These are phyloP conservation scores for Crematogaster levior DNA, from an alignment of 2,888 invertebrate genomes.

Conservation along the genomic window DNA sequence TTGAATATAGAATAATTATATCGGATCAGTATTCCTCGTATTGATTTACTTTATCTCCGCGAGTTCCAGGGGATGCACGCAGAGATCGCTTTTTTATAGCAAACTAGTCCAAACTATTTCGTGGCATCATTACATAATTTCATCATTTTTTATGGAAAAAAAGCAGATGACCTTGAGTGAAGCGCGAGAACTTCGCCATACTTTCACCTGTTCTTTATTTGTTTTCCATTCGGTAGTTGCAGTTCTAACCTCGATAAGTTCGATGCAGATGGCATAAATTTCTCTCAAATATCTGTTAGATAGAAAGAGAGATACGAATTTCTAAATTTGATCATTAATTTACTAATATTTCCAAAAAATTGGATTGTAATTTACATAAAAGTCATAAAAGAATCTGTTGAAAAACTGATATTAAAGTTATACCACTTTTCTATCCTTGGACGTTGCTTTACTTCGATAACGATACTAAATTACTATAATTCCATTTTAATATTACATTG, in stretches of 20 bases:
- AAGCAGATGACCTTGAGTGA: constrained; percentile 65
- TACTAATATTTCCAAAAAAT: not conserved
- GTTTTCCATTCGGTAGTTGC: constrained; percentile 58
- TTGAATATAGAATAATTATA: not conserved
- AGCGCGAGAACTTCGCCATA: constrained; percentile 55
- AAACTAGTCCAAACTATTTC: constrained; percentile 48
- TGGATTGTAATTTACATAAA: not conserved
- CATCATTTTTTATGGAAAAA: constrained; percentile 51
- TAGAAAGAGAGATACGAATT: not conserved
- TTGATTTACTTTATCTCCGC: not conserved
- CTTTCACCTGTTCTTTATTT: constrained; percentile 68
- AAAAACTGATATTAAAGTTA: not conserved
- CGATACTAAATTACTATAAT: not conserved
- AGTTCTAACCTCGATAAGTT: not conserved
- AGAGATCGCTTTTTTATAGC: constrained; percentile 9
- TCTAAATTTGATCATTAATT: not conserved
- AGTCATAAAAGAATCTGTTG: not conserved
- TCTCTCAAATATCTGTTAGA: not conserved
- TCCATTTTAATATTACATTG: not conserved
- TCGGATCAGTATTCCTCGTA: not conserved
- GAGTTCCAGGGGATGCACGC: not conserved
- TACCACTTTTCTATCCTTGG: not conserved
- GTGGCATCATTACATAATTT: constrained; percentile 41
- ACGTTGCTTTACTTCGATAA: not conserved
- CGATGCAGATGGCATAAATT: not conserved